Percentiles rank a stretch among this genome's conserved stretches.
Conservation (phyloP, 2,888 invertebrate species). For the Apamea crenata region DNA sequence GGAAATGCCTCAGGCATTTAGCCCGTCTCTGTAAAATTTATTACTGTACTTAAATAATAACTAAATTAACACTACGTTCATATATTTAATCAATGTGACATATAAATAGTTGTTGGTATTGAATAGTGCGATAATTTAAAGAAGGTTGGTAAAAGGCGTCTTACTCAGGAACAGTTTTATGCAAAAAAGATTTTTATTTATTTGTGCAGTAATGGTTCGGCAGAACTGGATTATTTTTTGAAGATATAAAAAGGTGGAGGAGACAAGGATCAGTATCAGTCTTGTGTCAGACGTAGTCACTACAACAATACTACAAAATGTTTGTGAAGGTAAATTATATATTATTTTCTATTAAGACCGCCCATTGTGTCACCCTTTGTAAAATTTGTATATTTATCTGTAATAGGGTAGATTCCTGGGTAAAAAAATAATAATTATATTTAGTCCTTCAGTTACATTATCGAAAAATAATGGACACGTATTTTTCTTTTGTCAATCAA, state of each 20-base stretch:
- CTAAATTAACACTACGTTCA: conserved; percentile 4
- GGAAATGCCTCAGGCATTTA: neutral
- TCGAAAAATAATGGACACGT: no score
- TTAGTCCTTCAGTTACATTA: no score
- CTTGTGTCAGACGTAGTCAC: conserved; percentile 78
- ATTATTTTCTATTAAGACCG: no score
- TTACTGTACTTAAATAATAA: neutral
- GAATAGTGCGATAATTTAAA: conserved; percentile 20
- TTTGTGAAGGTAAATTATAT: conserved; percentile 80
- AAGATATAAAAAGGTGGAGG: conserved; percentile 75
- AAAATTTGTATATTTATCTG: no score
- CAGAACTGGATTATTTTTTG: conserved; percentile 63
- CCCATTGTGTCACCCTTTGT: no score
- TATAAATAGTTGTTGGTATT: conserved; percentile 40
- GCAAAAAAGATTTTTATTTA: conserved; percentile 15
- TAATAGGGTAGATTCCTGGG: no score
- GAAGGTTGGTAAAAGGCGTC: conserved; percentile 41
- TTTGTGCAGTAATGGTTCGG: conserved; percentile 55
- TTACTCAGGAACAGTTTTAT: conserved; percentile 16
- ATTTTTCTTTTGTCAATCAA: no score
- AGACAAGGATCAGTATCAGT: conserved; percentile 69
- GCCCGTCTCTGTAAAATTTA: conserved; percentile 3
- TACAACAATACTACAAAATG: conserved; percentile 77
- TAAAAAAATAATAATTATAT: no score
- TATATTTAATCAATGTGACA: conserved; percentile 1